phyloP scores from a whole-genome alignment of 2,113 vertebrate species.

The Holacanthus passer region DNA sequence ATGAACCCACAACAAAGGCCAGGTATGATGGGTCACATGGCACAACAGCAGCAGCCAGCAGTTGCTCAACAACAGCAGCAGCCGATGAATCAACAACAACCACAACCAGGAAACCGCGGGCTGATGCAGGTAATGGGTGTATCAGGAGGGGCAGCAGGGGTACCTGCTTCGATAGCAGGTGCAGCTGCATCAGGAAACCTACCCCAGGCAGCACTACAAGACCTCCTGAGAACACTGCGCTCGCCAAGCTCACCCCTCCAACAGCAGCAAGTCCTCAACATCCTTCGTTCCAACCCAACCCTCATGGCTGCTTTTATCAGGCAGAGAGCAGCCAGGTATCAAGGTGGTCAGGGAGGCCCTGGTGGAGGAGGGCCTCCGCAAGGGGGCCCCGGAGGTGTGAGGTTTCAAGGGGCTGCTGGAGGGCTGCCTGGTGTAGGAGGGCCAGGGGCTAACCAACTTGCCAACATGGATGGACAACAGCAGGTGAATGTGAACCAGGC shows the following conservation, averaged over 20 bases:
- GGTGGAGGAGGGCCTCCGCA: slow-evolving; percentile 75
- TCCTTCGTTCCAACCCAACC: slow-evolving; percentile 97
- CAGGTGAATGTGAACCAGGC: slow-evolving; percentile 79
- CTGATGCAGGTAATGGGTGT: slow-evolving; percentile 82
- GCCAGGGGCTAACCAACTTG: slow-evolving; percentile 73
- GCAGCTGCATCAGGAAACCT: slow-evolving; percentile 82
- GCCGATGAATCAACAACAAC: slow-evolving; percentile 73
- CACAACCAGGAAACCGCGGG: slow-evolving; percentile 82
- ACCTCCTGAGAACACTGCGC: slow-evolving; percentile 83
- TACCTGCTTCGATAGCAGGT: slow-evolving; percentile 59
- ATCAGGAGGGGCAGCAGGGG: slow-evolving; percentile 57
- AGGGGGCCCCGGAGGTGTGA: slow-evolving; percentile 74
- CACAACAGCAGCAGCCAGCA: slow-evolving; percentile 84
- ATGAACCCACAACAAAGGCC: slow-evolving; percentile 86
- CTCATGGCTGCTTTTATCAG: slow-evolving; percentile 98
- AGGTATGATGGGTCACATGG: slow-evolving; percentile 89
- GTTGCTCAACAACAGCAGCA: slow-evolving; percentile 75
- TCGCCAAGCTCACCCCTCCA: slow-evolving; percentile 86
- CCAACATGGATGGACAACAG: slow-evolving; percentile 79
- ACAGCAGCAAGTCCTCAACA: slow-evolving; percentile 95
- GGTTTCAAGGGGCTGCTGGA: slow-evolving; percentile 86
- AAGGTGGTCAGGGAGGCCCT: slow-evolving; percentile 81
- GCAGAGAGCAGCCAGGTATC: slow-evolving; percentile 93
- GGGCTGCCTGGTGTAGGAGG: slow-evolving; percentile 71
- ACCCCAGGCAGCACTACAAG: slow-evolving; percentile 86